These are phyloP conservation scores for Scomber japonicus DNA, from an alignment of 2,113 vertebrate species.

Conservation along the genomic window DNA sequence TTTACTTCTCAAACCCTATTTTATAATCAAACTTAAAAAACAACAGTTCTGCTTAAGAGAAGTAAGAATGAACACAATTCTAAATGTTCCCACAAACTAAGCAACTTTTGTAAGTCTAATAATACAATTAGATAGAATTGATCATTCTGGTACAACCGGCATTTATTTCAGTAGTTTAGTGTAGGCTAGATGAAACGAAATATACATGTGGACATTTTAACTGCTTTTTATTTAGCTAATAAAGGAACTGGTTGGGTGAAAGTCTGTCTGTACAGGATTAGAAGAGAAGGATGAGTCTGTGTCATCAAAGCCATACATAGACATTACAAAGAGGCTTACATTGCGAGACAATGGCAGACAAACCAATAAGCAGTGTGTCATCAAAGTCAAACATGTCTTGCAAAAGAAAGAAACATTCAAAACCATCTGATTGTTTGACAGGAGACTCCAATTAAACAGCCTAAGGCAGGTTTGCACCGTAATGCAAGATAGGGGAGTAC, in stretches of 20 bases:
- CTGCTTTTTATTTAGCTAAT: conserved; percentile 9
- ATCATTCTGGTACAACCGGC: not conserved
- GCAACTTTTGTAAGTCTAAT: too few relatives aligned
- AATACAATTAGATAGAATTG: too few relatives aligned
- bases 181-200: not conserved
- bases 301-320: not conserved
- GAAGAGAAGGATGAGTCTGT: not conserved
- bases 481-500: not conserved
- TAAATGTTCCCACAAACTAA: too few relatives aligned
- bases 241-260: not conserved
- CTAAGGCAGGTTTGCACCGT: not conserved
- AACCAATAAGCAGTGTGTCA: not conserved
- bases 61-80: too few relatives aligned
- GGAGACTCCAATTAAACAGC: not conserved
- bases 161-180: not conserved
- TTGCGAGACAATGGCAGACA: not conserved
- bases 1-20: too few relatives aligned
- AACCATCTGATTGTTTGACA: not conserved
- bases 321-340: not conserved
- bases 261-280: conserved; percentile 9
- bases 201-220: conserved; percentile 19
- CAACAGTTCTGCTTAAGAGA: too few relatives aligned
- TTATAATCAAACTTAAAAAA: too few relatives aligned
- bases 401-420: not conserved
- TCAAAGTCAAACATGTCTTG: not conserved